Base-by-base conservation (phyloP, 2,113 vertebrate genomes). In the Labrus mixtus region DNA sequence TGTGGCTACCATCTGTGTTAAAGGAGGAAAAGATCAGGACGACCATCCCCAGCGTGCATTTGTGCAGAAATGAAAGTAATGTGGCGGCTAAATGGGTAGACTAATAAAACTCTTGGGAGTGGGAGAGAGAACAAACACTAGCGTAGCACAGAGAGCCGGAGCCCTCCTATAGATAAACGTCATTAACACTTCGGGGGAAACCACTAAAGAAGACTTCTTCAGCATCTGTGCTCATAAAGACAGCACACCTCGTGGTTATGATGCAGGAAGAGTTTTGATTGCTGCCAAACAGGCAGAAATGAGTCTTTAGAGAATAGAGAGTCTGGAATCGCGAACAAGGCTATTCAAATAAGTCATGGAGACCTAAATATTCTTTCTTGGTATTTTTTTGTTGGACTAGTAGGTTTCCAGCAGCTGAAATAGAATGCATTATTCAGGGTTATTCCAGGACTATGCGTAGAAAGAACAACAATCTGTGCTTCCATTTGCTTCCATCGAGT, bases 71-170 rank as follows among this genome's bases (percentile, higher is more conserved):
- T 88, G 64, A 87, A 89, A 87, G 78, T 70, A 87, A 89, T 85
- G 75, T 75, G 76, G 59, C 33, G 23, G 71, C 73, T 87, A 87
- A 88, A 79, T 48, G 75, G 77, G 65, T 48, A 39, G 69, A 75
- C 78, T 83, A 90, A 89, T 87, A 86, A 87, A 89, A 78, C 83
- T 90, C 83, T 72, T 73, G 83, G 78, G 83, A 85, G 50, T n/a
- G 29, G 59, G 54, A 19, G 19, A 4, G 29, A 76, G 85, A 80
- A 79, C 67, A 83, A 78, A 83, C 66, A 81, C 48, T 10, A 29
- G 15, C 11, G 0, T 12, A 36, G 69, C n/a, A 16, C 57, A 13
- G 15, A 73, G 54, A 77, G 45, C 22, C 6, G 0, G 45, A 70
- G 41, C 12, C 45, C 43, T 72, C 20, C 56, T 54, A 50, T 68